phyloP scores from a whole-genome alignment of 2,888 invertebrate species.

The Tuta absoluta region DNA sequence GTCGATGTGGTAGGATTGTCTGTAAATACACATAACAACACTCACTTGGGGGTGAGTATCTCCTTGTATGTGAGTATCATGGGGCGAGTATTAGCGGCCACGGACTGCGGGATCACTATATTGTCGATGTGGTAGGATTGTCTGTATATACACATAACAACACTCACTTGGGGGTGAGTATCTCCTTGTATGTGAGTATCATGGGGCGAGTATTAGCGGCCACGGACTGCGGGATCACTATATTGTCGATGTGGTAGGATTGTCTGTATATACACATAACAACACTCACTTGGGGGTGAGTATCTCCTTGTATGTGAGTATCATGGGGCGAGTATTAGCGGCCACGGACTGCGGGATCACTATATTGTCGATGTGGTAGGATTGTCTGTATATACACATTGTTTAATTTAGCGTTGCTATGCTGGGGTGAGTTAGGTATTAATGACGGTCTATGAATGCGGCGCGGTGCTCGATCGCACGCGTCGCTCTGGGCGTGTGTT shows the following conservation, averaged over 20 bases:
- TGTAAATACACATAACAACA: not conserved
- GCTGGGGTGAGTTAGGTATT: too few relatives aligned
- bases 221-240: constrained; percentile 92
- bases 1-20: not conserved
- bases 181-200: constrained; percentile 97
- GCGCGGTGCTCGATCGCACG: too few relatives aligned
- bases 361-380: constrained; percentile 55
- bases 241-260: not conserved
- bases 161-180: constrained; percentile 94
- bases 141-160: not conserved
- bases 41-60: not conserved
- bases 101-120: not conserved
- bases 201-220: constrained; percentile 94
- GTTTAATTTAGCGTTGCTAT: too few relatives aligned
- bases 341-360: constrained; percentile 89
- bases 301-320: constrained; percentile 97
- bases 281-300: constrained; percentile 92
- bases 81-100: not conserved
- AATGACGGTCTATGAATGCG: too few relatives aligned
- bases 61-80: not conserved
- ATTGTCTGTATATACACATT: too few relatives aligned
- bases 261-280: not conserved
- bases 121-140: not conserved
- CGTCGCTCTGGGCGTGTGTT: too few relatives aligned
- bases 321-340: constrained; percentile 92